Evolutionary conservation across 2,888 invertebrate species (phyloP).

Genomic region (Romanomermis culicivorax): DNA sequence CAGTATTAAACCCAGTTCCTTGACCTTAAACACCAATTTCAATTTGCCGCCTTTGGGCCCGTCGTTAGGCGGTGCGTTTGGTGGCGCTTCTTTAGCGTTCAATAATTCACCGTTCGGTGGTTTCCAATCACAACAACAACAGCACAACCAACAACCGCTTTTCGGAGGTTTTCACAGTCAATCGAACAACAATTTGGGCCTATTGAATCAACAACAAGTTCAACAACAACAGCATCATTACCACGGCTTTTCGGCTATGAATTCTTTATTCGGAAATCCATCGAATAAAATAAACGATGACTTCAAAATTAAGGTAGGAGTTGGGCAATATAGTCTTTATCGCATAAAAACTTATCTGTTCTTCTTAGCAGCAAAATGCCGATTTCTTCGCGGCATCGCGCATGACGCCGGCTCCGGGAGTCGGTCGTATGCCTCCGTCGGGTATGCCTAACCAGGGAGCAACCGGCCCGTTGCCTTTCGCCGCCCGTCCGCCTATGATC

Average conservation of each 20-base stretch:
- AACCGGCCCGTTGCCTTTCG: neutral
- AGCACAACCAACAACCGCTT: neutral
- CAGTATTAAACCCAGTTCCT: conserved; percentile 10
- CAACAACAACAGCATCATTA: neutral
- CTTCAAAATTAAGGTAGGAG: neutral
- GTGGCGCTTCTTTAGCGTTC: neutral
- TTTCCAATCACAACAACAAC: neutral
- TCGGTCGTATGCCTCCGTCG: neutral
- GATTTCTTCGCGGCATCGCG: neutral
- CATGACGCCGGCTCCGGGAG: neutral
- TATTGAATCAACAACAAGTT: neutral
- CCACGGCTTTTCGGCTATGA: neutral
- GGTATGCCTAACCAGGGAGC: neutral
- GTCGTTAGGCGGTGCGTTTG: neutral
- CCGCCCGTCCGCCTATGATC: neutral
- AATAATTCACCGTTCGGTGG: neutral
- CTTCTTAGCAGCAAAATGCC: neutral
- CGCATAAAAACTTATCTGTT: too few relatives aligned
- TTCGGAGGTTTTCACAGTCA: too few relatives aligned
- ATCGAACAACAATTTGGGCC: neutral
- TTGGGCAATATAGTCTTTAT: too few relatives aligned
- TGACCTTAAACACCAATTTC: neutral
- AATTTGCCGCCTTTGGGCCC: neutral
- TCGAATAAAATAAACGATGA: neutral
- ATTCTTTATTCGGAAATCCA: neutral